Evolutionary conservation across 1,140 invertebrate genomes (phyloP).

Genomic region (Aphaenogaster ashmeadi): DNA sequence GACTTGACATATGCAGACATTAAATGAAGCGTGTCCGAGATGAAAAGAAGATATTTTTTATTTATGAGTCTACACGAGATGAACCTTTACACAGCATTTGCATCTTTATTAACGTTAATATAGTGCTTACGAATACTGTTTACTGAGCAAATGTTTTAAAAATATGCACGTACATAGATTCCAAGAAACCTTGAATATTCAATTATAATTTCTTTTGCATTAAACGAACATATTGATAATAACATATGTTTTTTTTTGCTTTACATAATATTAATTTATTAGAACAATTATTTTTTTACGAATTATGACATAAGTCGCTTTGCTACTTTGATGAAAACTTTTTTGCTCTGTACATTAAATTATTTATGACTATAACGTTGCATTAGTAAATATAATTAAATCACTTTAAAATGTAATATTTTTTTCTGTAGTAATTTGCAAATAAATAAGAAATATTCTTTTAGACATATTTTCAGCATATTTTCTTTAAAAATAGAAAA

Average conservation of each 20-base stretch:
- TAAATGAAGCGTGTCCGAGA: not conserved
- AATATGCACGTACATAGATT: not conserved
- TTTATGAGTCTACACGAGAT: not conserved
- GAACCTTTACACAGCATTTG: not conserved
- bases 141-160: constrained; percentile 30
- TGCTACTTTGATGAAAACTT: not conserved
- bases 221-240: not conserved
- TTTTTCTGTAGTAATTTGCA: not conserved
- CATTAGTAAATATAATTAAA: not conserved
- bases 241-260: not conserved
- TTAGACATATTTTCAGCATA: not conserved
- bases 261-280: not conserved
- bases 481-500: not conserved
- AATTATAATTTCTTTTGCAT: not conserved
- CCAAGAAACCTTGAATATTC: constrained; percentile 19
- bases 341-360: not conserved
- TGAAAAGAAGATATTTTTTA: constrained; percentile 7
- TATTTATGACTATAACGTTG: not conserved
- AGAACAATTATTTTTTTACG: not conserved
- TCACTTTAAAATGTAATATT: not conserved
- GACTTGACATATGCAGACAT: not conserved
- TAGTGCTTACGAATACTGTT: constrained; percentile 12
- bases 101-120: not conserved
- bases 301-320: not conserved
- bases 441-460: not conserved